Conservation (phyloP, 2,797 vertebrate species). For the Eulemur albifrons region DNA sequence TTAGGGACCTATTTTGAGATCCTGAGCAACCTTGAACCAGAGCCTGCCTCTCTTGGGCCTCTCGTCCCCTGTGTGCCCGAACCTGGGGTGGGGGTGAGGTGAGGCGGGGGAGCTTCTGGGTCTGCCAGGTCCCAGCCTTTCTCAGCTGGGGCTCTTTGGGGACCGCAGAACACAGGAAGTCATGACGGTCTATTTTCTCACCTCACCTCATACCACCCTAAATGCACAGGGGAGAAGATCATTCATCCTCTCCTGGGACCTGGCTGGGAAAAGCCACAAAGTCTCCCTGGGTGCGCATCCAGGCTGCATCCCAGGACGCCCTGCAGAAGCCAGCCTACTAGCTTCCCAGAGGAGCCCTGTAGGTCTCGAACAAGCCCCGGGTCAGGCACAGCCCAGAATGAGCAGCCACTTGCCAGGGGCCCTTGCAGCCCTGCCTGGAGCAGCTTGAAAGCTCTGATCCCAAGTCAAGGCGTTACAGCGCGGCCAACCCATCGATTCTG, state of each 20-base stretch:
- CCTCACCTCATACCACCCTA: neutral
- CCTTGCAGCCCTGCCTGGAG: neutral
- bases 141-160: neutral
- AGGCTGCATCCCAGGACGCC: neutral
- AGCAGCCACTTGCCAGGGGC: neutral
- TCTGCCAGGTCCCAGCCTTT: neutral
- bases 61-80: neutral
- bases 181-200: neutral
- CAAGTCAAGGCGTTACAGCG: neutral
- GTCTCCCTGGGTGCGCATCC: neutral
- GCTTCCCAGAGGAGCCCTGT: fast-evolving
- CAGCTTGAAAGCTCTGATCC: neutral
- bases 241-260: neutral
- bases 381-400: neutral
- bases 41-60: neutral
- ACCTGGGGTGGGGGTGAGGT: neutral
- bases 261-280: neutral
- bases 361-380: fast-evolving
- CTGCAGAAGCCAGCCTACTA: neutral
- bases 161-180: neutral
- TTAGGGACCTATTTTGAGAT: neutral
- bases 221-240: neutral
- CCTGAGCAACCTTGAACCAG: neutral
- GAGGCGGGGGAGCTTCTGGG: neutral
- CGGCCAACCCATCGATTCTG: neutral